Conservation (phyloP, 2,888 invertebrate genomes). For the Sminthurinus aureus region DNA sequence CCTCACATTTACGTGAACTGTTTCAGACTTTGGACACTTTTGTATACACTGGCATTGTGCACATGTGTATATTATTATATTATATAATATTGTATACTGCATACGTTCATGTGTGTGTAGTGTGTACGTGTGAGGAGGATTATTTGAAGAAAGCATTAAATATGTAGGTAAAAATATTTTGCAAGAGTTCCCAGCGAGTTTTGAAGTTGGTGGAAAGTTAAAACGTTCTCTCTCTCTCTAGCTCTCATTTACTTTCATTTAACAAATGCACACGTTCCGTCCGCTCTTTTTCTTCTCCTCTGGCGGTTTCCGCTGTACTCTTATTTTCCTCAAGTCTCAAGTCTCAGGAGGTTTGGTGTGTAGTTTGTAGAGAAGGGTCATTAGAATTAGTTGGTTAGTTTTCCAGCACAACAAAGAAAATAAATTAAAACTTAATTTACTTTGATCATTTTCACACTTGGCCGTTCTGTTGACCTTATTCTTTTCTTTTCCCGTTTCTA, state of each 20-base stretch:
- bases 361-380: background rate
- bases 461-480: background rate
- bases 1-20: background rate
- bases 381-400: conserved; percentile 1
- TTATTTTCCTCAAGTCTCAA: background rate
- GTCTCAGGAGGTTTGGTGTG: background rate
- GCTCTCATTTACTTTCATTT: too few relatives aligned
- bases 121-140: background rate
- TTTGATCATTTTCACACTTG: conserved; percentile 4
- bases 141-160: background rate
- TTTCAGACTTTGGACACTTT: background rate
- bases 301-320: background rate
- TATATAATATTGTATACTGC: too few relatives aligned
- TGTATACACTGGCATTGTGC: background rate
- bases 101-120: background rate
- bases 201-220: background rate
- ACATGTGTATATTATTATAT: too few relatives aligned
- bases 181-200: background rate
- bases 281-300: background rate
- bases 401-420: conserved; percentile 17
- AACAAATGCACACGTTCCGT: too few relatives aligned
- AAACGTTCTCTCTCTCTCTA: background rate
- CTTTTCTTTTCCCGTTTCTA: background rate
- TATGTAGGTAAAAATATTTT: background rate
- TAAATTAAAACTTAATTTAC: conserved; percentile 20